Percentiles rank a stretch among this genome's conserved stretches.
Evolutionary conservation across 2,888 invertebrate genomes (phyloP).

Genomic region (Ormyrus thymus): DNA sequence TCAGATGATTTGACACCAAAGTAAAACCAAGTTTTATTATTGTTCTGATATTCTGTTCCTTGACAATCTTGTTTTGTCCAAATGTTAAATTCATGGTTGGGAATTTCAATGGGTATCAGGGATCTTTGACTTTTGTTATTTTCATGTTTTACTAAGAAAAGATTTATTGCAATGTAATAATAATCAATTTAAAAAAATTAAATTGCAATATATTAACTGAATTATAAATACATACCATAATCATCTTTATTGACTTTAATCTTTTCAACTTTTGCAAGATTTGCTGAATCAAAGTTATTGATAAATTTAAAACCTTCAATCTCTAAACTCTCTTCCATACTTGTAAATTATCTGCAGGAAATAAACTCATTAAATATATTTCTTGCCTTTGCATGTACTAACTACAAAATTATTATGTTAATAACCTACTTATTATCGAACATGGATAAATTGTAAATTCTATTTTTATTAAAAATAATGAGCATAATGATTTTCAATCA

Average conservation of each 20-base stretch:
- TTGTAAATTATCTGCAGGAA: slow-evolving; percentile 67
- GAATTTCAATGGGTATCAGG: slow-evolving; percentile 74
- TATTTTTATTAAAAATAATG: slow-evolving; percentile 44
- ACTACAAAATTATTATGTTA: slow-evolving; percentile 57
- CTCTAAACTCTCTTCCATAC: slow-evolving; percentile 76
- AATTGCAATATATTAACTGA: slow-evolving; percentile 58
- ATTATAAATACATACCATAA: slow-evolving; percentile 71
- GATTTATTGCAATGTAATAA: slow-evolving; percentile 34
- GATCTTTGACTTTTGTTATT: slow-evolving; percentile 61
- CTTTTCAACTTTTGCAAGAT: slow-evolving; percentile 88
- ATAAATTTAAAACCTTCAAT: slow-evolving; percentile 88
- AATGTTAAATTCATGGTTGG: slow-evolving; percentile 89
- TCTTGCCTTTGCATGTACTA: too few species aligned
- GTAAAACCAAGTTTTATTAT: slow-evolving; percentile 94
- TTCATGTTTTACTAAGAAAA: slow-evolving; percentile 57
- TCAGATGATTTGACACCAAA: slow-evolving; percentile 84
- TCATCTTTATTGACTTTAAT: slow-evolving; percentile 74
- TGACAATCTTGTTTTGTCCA: slow-evolving; percentile 94
- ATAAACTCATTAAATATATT: background rate
- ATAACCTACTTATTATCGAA: slow-evolving; percentile 55
- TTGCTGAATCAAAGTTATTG: slow-evolving; percentile 93
- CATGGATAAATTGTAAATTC: slow-evolving; percentile 39
- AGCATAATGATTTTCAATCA: slow-evolving; percentile 37
- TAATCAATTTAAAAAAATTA: slow-evolving; percentile 59
- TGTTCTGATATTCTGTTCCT: slow-evolving; percentile 91